Evolutionary conservation across 53 echinoderm and acorn worm genomes (phyloP), one percentile per base, ranked within the genome.

Genomic region (Crossaster papposus): DNA sequence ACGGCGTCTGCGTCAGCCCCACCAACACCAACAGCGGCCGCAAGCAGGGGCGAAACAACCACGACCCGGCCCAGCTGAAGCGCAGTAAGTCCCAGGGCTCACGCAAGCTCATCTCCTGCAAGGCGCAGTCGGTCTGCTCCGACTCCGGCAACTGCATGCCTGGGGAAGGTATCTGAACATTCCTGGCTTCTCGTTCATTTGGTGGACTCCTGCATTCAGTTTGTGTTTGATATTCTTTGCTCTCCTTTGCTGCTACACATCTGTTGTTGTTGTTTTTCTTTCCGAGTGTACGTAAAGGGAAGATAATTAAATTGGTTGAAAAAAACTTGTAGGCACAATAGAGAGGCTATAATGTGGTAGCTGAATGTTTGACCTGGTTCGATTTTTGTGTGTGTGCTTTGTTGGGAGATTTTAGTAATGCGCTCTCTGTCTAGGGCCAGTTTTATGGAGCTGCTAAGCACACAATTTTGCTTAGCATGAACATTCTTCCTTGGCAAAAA

Each of bases 1-100:
- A 98, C 64, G 98, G 98, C 30, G 96, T 93, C 17, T 96, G 96
- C 33, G 93, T 94, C 72, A 98, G 98, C 79, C 98, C 96, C 50
- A 96, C 96, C 14, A 89, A 90, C 2, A 92, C 91, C 79, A 72
- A 88, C 64, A 90, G 68, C 51, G 26, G 79, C 75, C 88, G 91
- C 15, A 86, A 90, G 53, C 75, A 81, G 44, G 87, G 81, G n/a
- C 83, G 93, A 77, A 94, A 96, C 80, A 89, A 96, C 93, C 96
- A 94, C 81, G 94, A 94, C 90, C 96, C 94, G 7, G 93, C 94
- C 20, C 93, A 94, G 92, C 94, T 98, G 30, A 92, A 92, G 89
- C 94, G 98, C 89, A 98, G 96, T 94, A 98, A 98, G 94, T 98
- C 98, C 6, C 96, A 96, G 85, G 96, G 93, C 78, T 94, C 94